Base-by-base conservation (phyloP, 2,113 vertebrate species). In the Meleagris gallopavo region DNA sequence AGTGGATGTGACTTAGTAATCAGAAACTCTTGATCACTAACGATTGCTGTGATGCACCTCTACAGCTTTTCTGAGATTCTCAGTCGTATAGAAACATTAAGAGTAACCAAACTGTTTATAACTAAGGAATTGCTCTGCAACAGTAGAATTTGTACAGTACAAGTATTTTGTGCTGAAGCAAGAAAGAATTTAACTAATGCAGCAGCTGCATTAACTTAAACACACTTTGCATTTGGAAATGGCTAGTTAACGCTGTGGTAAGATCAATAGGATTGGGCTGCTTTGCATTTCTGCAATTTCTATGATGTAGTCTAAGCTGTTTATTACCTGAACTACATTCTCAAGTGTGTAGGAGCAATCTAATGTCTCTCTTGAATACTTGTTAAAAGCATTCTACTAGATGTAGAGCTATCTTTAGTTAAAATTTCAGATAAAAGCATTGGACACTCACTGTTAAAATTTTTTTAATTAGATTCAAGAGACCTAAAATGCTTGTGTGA, bases 21-120 rank as follows among this genome's bases (percentile, higher is more conserved):
- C 94, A 85, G 82, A 96, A 97, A 97, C 70, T 58, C 84, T 96
- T 96, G 89, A 93, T 97, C 18, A 20, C 90, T 96, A 94, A 92
- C 89, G 79, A 93, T 88, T 92, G 69, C 73, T 86, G 86, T 96
- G 81, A 96, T 89, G 48, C 75, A 88, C 92, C 78, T 89, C 61
- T 81, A 54, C n/a, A 89, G 75, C 40, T 86, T 87, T 93, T 95
- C 61, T 92, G 92, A 95, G 86, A 70, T 78, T 55, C 86, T 86
- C 20, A 60, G 88, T 65, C 84, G 34, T 79, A 86, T 27, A 89
- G 34, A 81, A 94, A 75, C 80, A 95, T 94, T 96, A 93, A 94
- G 82, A 85, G 88, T 15, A 96, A 82, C 77, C 77, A 95, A 78
- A 61, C 45, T 81, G 43, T 61, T 83, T 94, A n/a, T 95, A 93